Evolutionary conservation across 2,888 invertebrate species (phyloP).

Genomic region (Calameuta pallipes): DNA sequence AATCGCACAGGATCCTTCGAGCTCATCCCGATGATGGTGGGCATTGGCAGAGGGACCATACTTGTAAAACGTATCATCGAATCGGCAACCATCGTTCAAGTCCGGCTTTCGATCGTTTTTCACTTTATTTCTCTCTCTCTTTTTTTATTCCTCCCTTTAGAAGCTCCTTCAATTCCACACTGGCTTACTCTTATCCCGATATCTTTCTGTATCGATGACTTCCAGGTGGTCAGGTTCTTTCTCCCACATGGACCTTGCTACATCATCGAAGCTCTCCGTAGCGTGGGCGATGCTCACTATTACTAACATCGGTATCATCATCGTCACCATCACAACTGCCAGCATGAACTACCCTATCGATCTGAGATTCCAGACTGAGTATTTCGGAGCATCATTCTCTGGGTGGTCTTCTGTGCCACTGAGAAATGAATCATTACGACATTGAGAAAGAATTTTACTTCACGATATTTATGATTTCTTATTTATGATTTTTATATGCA

Average conservation of each 20-base stretch:
- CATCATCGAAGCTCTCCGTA: slow-evolving; percentile 44
- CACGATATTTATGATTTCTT: neutral
- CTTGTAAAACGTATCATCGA: slow-evolving; percentile 51
- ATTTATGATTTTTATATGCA: neutral
- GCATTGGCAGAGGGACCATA: slow-evolving; percentile 24
- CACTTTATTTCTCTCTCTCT: neutral
- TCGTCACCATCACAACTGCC: neutral
- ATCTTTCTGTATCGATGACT: slow-evolving; percentile 58
- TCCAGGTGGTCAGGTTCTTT: slow-evolving; percentile 48
- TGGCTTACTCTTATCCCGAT: slow-evolving; percentile 57
- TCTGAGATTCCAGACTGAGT: slow-evolving; percentile 54
- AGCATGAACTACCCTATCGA: slow-evolving; percentile 41
- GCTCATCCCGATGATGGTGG: neutral
- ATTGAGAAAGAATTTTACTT: neutral
- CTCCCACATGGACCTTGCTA: slow-evolving; percentile 21
- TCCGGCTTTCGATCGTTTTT: neutral
- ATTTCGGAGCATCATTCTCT: slow-evolving; percentile 54
- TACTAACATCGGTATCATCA: neutral
- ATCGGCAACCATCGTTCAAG: slow-evolving; percentile 64
- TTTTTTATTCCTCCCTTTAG: slow-evolving; percentile 28
- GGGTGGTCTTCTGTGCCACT: slow-evolving; percentile 56
- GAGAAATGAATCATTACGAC: slow-evolving; percentile 55
- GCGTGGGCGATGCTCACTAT: slow-evolving; percentile 56
- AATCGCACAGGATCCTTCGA: neutral
- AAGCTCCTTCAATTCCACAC: slow-evolving; percentile 58